A percentile compares a stretch with the other conserved stretches of the same genome.
Conservation (phyloP, 2,888 invertebrate genomes). For the Masnerella sp. region DNA sequence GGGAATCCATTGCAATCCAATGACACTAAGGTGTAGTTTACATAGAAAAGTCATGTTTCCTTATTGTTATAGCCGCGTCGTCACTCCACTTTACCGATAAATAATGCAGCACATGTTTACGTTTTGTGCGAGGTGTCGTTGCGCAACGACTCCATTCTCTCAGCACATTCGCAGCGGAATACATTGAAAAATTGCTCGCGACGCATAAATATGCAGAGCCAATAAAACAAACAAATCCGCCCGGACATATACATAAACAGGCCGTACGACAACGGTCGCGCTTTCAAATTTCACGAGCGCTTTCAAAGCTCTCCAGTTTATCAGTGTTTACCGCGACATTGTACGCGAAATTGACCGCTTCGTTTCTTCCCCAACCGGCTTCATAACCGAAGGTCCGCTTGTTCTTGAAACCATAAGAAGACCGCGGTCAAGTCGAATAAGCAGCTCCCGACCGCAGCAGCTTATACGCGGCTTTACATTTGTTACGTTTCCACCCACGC, state of each 20-base stretch:
- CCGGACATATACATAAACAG: slow-evolving; percentile 13
- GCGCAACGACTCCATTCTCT: slow-evolving; percentile 17
- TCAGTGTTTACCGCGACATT: slow-evolving; percentile 31
- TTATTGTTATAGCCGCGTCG: slow-evolving; percentile 27
- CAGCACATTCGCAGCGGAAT: slow-evolving; percentile 8
- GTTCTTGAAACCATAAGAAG: slow-evolving; percentile 19
- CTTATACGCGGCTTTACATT: too few species aligned
- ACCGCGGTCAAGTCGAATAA: slow-evolving; percentile 67
- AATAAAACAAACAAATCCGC: slow-evolving; percentile 29
- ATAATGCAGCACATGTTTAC: slow-evolving; percentile 37
- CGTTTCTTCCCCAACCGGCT: not conserved
- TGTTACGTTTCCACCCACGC: too few species aligned
- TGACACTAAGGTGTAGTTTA: too few species aligned
- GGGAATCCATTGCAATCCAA: too few species aligned
- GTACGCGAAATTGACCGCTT: slow-evolving; percentile 22
- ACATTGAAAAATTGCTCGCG: slow-evolving; percentile 1
- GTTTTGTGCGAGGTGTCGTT: slow-evolving; percentile 14
- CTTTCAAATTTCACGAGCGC: slow-evolving; percentile 16
- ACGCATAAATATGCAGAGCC: slow-evolving; percentile 1
- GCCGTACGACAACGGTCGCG: not conserved
- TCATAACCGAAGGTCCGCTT: not conserved
- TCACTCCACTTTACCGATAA: slow-evolving; percentile 30
- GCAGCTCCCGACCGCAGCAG: slow-evolving; percentile 73
- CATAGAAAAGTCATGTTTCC: slow-evolving; percentile 4
- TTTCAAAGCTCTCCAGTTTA: slow-evolving; percentile 16